phyloP scores from a whole-genome alignment of 53 echinoderm and acorn worm genomes.

The Paelopatides confundens region DNA sequence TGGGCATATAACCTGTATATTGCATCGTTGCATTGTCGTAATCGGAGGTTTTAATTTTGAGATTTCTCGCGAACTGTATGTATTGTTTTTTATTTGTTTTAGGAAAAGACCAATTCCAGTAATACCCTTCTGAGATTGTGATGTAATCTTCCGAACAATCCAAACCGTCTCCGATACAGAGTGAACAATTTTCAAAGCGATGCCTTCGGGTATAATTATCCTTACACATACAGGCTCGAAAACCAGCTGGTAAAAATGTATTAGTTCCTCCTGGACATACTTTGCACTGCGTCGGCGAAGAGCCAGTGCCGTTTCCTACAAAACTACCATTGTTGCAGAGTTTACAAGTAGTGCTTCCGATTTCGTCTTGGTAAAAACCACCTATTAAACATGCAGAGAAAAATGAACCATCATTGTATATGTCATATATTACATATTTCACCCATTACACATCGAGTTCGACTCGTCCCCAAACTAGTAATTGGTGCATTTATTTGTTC shows the following conservation, averaged over 20 bases:
- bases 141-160: slow-evolving; percentile 18
- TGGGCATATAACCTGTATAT: background rate
- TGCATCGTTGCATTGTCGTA: background rate
- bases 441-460: too few species aligned
- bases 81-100: background rate
- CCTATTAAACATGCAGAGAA: background rate
- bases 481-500: too few species aligned
- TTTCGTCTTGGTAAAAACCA: slow-evolving; percentile 37
- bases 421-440: too few species aligned
- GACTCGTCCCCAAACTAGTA: too few species aligned
- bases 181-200: background rate
- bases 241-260: background rate
- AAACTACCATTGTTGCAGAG: background rate
- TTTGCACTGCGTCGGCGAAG: background rate
- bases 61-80: background rate
- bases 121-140: background rate
- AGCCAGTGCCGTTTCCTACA: background rate
- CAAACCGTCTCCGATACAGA: background rate
- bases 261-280: slow-evolving; percentile 17
- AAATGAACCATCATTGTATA: too few species aligned
- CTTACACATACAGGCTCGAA: slow-evolving; percentile 22
- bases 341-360: background rate
- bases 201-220: background rate
- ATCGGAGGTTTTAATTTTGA: background rate
- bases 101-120: slow-evolving; percentile 45